These are phyloP conservation scores for Agriopis leucophaearia DNA, from an alignment of 2,888 invertebrate genomes.

Conservation along the genomic window DNA sequence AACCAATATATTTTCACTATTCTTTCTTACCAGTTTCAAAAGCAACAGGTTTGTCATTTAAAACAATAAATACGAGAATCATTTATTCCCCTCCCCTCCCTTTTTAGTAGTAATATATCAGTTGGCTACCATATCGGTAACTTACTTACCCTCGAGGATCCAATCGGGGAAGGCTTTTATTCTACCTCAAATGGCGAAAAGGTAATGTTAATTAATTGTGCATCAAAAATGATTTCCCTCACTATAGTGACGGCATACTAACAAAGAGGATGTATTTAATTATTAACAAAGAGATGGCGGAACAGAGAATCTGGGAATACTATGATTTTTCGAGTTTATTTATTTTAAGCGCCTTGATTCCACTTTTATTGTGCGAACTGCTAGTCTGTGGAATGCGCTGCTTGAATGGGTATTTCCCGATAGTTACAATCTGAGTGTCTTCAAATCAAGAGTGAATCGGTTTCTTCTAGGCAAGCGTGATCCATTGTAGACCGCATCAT, in stretches of 20 bases:
- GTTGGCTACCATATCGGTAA: slow-evolving; percentile 1
- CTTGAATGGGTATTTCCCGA: too few species aligned
- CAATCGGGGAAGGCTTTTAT: slow-evolving; percentile 3
- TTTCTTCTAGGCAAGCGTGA: too few species aligned
- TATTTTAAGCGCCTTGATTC: too few species aligned
- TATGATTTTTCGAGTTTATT: too few species aligned
- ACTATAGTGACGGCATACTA: background rate
- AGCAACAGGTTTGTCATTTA: background rate
- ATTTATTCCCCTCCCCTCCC: background rate
- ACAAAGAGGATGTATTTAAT: background rate
- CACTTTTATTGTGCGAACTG: too few species aligned
- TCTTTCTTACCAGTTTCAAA: background rate
- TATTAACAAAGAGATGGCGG: background rate
- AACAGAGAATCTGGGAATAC: too few species aligned
- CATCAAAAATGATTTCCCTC: background rate
- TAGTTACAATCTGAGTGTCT: too few species aligned
- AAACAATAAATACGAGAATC: slow-evolving; percentile 1
- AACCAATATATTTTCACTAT: background rate
- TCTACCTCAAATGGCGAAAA: background rate
- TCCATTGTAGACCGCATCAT: too few species aligned
- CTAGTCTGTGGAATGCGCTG: too few species aligned
- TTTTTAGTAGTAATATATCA: background rate
- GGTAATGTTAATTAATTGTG: background rate
- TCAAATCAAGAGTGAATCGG: too few species aligned
- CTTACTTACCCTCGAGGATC: background rate